Evolutionary conservation across 2,888 invertebrate species (phyloP), one percentile per base, ranked within the genome.

Genomic region (Campopleginae sp.): DNA sequence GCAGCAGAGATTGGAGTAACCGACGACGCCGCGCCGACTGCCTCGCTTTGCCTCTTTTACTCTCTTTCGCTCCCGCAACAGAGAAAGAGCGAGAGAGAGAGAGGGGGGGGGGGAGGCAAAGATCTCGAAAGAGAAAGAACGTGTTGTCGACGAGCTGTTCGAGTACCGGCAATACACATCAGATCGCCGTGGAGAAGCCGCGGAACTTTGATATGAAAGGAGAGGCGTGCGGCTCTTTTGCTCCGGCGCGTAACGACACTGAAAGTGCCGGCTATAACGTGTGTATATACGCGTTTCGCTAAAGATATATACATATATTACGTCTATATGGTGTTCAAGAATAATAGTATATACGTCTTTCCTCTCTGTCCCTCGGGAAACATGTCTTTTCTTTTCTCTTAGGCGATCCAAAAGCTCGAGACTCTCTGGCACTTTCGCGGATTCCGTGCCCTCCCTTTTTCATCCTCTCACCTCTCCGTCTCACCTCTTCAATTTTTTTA

Each of bases 221-320:
- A 75, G 68, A 78, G 82, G 81, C 77, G 84, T 72, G 82, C 63
- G 80, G 81, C 79, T 78, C 82, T 85, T 85, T 85, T 85, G 82
- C 85, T 44, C 48, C 33, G 14, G 71, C 46, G 75, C 75, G 65
- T 85, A 85, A 85, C 82, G 85, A 85, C 79, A 85, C 82, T 82
- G 85, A 85, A 85, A 85, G 85, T 85, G 82, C 79, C 54, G 79
- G 81, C 82, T 82, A 71, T 63, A 85, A 68, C 46, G 44, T 66
- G 44, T 70, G 68, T 65, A 82, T 38, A 63, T 66, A 61, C 61
- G 77, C 81, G 44, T 72, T 27, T 48, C n/a, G n/a, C n/a, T 71
- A 51, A 66, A 42, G 31, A 65, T 81, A 38, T 81, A 38, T 65
- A 48, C 31, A 17, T 75, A 58, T n/a, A 58, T 31, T 23, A 27